A percentile compares a stretch with the other conserved stretches of the same genome.
Evolutionary conservation across 2,888 invertebrate genomes (phyloP).

Genomic region (Tenthredo amoena): DNA sequence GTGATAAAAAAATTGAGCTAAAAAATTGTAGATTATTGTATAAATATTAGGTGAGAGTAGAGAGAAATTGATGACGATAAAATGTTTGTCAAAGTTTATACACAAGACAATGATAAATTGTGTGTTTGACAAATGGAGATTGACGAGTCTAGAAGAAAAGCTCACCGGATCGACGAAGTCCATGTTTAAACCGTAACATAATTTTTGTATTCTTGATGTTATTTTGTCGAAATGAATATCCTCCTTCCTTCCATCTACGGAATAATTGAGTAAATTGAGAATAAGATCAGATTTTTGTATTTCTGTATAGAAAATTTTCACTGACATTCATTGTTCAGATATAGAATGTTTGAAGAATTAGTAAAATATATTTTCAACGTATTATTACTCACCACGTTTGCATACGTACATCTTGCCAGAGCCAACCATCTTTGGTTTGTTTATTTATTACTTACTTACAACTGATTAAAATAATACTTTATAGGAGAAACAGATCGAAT

Average conservation of each 20-base stretch:
- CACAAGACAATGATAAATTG: background rate
- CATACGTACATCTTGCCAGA: slow-evolving; percentile 78
- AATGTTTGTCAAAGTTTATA: slow-evolving; percentile 44
- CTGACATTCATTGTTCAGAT: slow-evolving; percentile 11
- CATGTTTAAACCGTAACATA: slow-evolving; percentile 97
- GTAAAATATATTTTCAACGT: background rate
- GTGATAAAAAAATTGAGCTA: background rate
- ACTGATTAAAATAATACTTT: slow-evolving; percentile 18
- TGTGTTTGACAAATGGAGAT: background rate
- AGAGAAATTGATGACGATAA: background rate
- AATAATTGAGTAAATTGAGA: slow-evolving; percentile 46
- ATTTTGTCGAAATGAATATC: slow-evolving; percentile 98
- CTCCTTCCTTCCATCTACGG: slow-evolving; percentile 92
- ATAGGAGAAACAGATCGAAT: background rate
- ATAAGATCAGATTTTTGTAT: background rate
- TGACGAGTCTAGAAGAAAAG: slow-evolving; percentile 60
- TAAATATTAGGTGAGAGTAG: background rate
- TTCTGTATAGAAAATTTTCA: background rate
- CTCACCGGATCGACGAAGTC: slow-evolving; percentile 98
- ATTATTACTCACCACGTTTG: slow-evolving; percentile 77
- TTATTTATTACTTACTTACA: slow-evolving; percentile 7
- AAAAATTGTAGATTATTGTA: background rate
- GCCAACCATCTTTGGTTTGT: slow-evolving; percentile 61
- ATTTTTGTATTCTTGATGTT: slow-evolving; percentile 95
- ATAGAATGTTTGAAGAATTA: background rate